phyloP scores from a whole-genome alignment of 2,888 invertebrate species.

The Matsumyia berberina region DNA sequence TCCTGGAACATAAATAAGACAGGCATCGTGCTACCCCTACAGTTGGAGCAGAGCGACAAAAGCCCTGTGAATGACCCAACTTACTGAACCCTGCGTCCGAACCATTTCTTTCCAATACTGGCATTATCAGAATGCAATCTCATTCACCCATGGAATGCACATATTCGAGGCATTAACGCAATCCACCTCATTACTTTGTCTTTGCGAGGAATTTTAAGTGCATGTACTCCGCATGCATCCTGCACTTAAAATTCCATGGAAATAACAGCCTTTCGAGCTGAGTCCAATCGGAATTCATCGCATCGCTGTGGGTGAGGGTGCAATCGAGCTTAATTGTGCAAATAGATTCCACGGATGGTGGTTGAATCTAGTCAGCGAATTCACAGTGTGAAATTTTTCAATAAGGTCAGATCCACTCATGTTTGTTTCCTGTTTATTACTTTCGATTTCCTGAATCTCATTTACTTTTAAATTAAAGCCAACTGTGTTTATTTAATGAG shows the following conservation, averaged over 20 bases:
- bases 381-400: too few relatives aligned
- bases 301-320: background rate
- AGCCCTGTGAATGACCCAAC: background rate
- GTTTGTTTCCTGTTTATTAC: too few relatives aligned
- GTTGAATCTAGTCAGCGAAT: too few relatives aligned
- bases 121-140: slow-evolving; percentile 6
- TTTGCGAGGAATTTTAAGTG: background rate
- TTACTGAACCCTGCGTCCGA: background rate
- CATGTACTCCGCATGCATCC: background rate
- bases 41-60: too few relatives aligned
- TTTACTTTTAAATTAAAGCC: too few relatives aligned
- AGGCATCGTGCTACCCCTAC: too few relatives aligned
- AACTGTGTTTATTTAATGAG: too few relatives aligned
- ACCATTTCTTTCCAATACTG: background rate
- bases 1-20: too few relatives aligned
- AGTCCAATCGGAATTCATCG: background rate
- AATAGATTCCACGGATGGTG: too few relatives aligned
- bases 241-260: background rate
- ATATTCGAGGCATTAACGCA: slow-evolving; percentile 1
- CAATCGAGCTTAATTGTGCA: background rate
- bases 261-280: background rate
- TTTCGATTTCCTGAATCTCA: too few relatives aligned
- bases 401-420: too few relatives aligned
- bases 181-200: background rate
- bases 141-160: background rate